Evolutionary conservation across 2,888 invertebrate genomes (phyloP), one percentile per base, ranked within the genome.

Genomic region (Cabera pusaria): DNA sequence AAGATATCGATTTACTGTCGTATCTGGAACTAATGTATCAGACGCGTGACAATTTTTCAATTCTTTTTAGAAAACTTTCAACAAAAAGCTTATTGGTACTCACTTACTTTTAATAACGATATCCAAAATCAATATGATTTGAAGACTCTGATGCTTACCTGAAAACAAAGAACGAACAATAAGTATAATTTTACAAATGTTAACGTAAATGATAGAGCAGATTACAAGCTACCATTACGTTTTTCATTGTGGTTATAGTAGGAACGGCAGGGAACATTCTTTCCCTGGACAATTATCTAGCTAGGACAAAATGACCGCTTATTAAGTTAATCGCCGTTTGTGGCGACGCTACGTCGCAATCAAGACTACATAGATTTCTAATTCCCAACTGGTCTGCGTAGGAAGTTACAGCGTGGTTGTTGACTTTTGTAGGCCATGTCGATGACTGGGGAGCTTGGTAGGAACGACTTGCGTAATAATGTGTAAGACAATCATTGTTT

Each of bases 301-400:
- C 64, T 63, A 72, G 70, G 75, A 77, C 75, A 69, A 76, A 81
- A 82, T 76, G 63, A 65, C 64, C 61, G 65, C 67, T 72, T 76
- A 83, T 85, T 82, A 83, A 71, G 74, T 72, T 85, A 83, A 85
- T 82, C 49, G 66, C 47, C 40, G 33, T 46, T 47, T 53, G 59
- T 52, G 44, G 50, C 45, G 60, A 41, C 37, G 47, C 58, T 54
- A 49, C 49, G 44, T 46, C 55, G 56, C 54, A 62, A 67, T 68
- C 62, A 63, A 62, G 68, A 54, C 55, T 51, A 52, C 52, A 56
- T 57, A 61, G 67, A 72, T 74, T 77, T 78, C 79, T 72, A 73
- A 74, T 65, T 56, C 53, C 47, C 33, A 45, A 47, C 44, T 37
- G 41, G 52, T 41, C 33, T 52, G 44, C 39, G 46, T 44, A 44